Base-by-base conservation (phyloP, 2,888 invertebrate genomes). In the Epinotia brunnichana region DNA sequence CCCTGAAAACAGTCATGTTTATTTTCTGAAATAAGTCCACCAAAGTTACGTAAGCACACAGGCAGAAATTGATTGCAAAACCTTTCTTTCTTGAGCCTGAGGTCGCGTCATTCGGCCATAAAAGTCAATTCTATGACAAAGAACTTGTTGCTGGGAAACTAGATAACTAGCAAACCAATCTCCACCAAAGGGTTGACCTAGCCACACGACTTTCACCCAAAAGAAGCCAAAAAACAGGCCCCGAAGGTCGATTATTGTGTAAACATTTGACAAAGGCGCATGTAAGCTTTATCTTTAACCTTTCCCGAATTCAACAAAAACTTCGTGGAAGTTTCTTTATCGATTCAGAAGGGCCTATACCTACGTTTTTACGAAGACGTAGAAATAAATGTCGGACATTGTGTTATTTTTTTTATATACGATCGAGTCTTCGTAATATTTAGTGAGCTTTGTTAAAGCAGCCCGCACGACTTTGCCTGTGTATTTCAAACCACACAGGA, bases 281-380 rank as follows among this genome's bases (percentile, higher is more conserved):
- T 69, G 67, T 72, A 70, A 19, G 83, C 85, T 87, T 88, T 86
- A 87, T 87, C 86, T 90, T 89, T 87, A 90, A 87, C 90, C 88
- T 88, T 85, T 81, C 79, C 81, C 78, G 82, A 85, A 84, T 84
- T 81, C 83, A 82, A 85, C 85, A 86, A 87, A 87, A 90, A 90
- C 81, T 89, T 80, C 81, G 61, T 74, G 73, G 69, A 85, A 88
- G 83, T 90, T 89, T 78, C 80, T 79, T 87, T 88, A 89, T 89
- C 87, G 89, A 90, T 90, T 89, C 85, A 74, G 85, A 85, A 85
- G 86, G 83, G 70, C 79, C 79, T 78, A 80, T 81, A 80, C 76
- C 76, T 63, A 62, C 68, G 74, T 74, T 78, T 74, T 70, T 72
- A 57, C 67, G 9, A 41, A 61, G 79, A 80, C 67, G 11, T 77